A percentile compares a stretch with the other conserved stretches of the same genome.
phyloP scores from a whole-genome alignment of 2,113 vertebrate genomes.

The Tyrannus savana region DNA sequence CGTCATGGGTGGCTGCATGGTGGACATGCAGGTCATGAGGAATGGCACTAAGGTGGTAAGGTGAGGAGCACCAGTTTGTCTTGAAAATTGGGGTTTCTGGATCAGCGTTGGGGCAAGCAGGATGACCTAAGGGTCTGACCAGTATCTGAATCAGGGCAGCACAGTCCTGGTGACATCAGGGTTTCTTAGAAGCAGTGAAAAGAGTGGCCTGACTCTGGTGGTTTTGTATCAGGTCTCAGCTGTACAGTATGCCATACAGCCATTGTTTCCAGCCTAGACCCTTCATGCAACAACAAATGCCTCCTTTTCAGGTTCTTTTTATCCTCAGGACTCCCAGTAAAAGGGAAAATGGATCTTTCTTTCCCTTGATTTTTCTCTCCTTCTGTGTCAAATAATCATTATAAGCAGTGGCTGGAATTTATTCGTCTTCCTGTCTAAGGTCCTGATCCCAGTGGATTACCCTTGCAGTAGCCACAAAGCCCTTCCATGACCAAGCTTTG shows the following conservation, averaged over 20 bases:
- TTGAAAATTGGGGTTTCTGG: not conserved
- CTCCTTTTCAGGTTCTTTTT: not conserved
- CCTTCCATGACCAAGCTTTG: not conserved
- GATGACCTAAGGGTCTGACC: not conserved
- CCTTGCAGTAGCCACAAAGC: not conserved
- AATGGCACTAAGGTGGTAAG: constrained; percentile 92
- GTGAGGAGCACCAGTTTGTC: constrained; percentile 70
- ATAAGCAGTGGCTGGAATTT: not conserved
- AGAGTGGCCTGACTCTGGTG: not conserved
- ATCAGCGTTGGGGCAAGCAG: not conserved
- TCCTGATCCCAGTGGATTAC: not conserved
- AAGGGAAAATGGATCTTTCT: not conserved
- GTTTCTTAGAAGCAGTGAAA: not conserved
- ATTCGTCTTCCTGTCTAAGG: not conserved
- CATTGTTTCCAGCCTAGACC: not conserved
- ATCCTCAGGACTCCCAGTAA: not conserved
- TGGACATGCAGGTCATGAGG: constrained; percentile 92
- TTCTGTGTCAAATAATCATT: not conserved
- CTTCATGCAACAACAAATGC: not conserved
- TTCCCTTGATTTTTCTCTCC: not conserved
- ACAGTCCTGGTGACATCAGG: not conserved
- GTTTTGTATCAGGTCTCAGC: not conserved
- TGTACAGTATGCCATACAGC: not conserved
- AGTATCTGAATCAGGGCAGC: not conserved
- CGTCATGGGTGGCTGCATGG: constrained; percentile 88